Evolutionary conservation across 2,113 vertebrate species (phyloP).

Genomic region (Lophius piscatorius): DNA sequence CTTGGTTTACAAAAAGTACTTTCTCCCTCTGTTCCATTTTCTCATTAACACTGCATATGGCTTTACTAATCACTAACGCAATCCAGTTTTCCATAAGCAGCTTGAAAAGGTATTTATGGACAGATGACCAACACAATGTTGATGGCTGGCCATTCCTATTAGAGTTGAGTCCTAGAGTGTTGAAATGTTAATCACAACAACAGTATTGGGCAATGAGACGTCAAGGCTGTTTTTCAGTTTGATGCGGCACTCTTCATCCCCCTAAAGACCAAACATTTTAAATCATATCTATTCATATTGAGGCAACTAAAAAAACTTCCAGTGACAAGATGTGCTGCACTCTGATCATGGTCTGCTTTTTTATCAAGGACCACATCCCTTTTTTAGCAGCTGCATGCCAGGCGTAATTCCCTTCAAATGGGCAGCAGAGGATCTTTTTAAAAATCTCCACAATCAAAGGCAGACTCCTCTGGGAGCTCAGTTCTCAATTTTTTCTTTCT

Average conservation of each 20-base stretch:
- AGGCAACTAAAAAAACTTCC: constrained; percentile 79
- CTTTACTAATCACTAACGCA: not conserved
- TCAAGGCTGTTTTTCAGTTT: not conserved
- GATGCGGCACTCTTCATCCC: not conserved
- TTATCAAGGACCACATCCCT: constrained; percentile 87
- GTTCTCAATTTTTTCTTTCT: constrained; percentile 67
- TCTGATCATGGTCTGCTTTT: constrained; percentile 88
- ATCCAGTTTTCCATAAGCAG: too few species aligned
- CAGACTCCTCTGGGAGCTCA: constrained; percentile 75
- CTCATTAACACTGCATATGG: too few species aligned
- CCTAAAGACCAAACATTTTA: constrained; percentile 17
- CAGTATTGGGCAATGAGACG: not conserved
- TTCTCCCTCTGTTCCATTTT: not conserved
- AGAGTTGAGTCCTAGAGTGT: not conserved
- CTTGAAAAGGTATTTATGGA: too few species aligned
- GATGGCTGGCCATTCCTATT: not conserved
- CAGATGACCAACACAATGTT: not conserved
- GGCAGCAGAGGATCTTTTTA: constrained; percentile 78
- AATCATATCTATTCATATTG: constrained; percentile 39
- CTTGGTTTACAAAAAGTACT: not conserved
- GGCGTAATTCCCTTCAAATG: constrained; percentile 90
- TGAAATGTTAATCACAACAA: not conserved
- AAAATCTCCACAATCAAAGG: constrained; percentile 81
- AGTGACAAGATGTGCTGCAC: constrained; percentile 76
- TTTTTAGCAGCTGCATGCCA: constrained; percentile 86